Evolutionary conservation across 2,888 invertebrate genomes (phyloP).

Genomic region (Criorhina ranunculi): DNA sequence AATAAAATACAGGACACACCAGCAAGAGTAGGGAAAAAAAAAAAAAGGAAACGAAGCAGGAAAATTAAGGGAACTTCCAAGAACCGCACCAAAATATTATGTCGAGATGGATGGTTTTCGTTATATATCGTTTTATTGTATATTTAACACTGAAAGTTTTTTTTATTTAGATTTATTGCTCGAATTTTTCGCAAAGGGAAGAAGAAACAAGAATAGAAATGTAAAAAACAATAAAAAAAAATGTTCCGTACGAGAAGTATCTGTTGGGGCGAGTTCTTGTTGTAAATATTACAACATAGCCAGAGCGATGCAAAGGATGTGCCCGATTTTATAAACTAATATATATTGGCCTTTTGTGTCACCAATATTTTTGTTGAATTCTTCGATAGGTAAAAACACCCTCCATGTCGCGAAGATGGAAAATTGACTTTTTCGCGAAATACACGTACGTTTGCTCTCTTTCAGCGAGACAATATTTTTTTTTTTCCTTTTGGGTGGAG

Average conservation of each 20-base stretch:
- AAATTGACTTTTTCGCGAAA: constrained; percentile 79
- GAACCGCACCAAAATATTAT: constrained; percentile 70
- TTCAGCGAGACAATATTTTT: constrained; percentile 54
- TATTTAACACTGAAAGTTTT: constrained; percentile 34
- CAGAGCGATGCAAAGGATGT: constrained; percentile 11
- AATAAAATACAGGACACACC: constrained; percentile 48
- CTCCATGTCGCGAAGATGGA: constrained; percentile 79
- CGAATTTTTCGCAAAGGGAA: constrained; percentile 12
- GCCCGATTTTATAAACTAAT: constrained; percentile 35
- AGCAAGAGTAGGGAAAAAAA: constrained; percentile 22
- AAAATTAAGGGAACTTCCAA: constrained; percentile 43
- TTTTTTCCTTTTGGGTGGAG: constrained; percentile 61
- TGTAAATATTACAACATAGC: constrained; percentile 59
- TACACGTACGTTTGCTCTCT: constrained; percentile 73
- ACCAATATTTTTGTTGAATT: constrained; percentile 77
- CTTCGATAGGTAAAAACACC: constrained; percentile 79
- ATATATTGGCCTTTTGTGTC: constrained; percentile 61
- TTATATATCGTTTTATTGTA: constrained; percentile 8
- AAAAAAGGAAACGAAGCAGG: constrained; percentile 33
- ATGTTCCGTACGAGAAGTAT: constrained; percentile 47
- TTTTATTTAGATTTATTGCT: constrained; percentile 6
- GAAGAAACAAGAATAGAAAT: constrained; percentile 26
- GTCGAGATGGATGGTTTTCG: constrained; percentile 10
- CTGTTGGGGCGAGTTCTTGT: constrained; percentile 23
- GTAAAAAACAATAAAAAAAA: constrained; percentile 31